These are phyloP conservation scores for Acanthisitta chloris DNA, from an alignment of 2,113 vertebrate species.

Conservation along the genomic window DNA sequence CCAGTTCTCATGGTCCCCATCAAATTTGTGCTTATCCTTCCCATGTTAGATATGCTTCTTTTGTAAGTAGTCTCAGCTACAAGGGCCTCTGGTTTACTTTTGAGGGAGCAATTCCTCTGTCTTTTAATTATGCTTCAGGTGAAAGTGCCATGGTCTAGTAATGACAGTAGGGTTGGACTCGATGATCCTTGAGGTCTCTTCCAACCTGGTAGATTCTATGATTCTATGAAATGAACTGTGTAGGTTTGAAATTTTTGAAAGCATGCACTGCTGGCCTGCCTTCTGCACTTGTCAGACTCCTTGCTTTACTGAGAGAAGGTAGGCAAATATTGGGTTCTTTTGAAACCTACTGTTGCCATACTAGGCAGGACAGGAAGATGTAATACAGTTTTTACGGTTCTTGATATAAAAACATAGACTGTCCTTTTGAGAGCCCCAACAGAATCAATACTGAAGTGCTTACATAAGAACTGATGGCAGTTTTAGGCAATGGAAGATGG, in stretches of 20 bases:
- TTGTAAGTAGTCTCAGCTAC: background rate
- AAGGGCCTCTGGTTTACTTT: background rate
- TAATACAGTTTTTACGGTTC: background rate
- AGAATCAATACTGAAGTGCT: background rate
- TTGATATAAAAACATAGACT: background rate
- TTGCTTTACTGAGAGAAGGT: background rate
- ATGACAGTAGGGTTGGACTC: too few relatives aligned
- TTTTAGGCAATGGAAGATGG: background rate
- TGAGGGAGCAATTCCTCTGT: background rate
- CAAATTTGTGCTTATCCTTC: background rate
- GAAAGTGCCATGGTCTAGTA: too few relatives aligned
- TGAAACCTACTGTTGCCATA: background rate
- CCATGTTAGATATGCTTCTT: background rate
- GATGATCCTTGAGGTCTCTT: too few relatives aligned
- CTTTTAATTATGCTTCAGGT: background rate
- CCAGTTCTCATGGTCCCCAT: background rate
- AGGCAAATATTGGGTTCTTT: background rate
- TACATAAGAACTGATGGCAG: background rate
- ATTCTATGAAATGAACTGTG: rapidly evolving
- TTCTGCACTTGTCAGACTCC: background rate
- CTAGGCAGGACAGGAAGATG: background rate
- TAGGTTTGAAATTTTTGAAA: background rate
- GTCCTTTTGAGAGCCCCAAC: background rate
- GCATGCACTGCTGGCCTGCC: background rate
- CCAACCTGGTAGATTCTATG: too few relatives aligned